These are phyloP conservation scores for Avahi laniger DNA, from an alignment of 2,797 vertebrate species.

Conservation along the genomic window DNA sequence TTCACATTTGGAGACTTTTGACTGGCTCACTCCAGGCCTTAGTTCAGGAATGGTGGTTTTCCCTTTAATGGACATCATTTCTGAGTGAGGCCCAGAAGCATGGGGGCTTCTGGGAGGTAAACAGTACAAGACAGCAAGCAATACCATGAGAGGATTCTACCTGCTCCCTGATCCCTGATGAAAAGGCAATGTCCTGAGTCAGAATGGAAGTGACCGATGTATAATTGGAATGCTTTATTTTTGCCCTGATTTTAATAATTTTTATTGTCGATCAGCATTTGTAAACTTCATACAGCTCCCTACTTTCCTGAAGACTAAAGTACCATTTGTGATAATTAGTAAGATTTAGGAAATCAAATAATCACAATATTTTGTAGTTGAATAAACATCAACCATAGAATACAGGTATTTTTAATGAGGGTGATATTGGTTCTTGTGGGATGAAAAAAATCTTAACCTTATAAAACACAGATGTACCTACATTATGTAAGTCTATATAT, in stretches of 20 bases:
- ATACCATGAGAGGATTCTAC: neutral
- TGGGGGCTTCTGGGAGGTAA: neutral
- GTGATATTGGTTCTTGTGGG: neutral
- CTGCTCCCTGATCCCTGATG: neutral
- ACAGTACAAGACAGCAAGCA: neutral
- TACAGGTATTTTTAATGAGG: neutral
- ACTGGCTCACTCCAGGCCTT: neutral
- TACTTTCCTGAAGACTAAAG: neutral
- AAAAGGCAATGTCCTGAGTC: neutral
- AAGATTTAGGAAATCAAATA: conserved; percentile 41
- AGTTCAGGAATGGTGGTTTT: neutral
- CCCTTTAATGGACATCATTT: neutral
- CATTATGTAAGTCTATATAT: neutral
- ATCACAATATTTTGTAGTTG: neutral
- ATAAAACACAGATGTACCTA: neutral
- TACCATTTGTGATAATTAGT: neutral
- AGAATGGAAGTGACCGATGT: neutral
- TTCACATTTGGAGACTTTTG: neutral
- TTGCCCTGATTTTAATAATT: neutral
- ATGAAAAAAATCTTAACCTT: neutral
- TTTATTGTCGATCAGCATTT: neutral
- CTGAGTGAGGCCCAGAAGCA: neutral
- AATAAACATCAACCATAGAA: neutral
- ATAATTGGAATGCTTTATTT: neutral
- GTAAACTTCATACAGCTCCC: neutral